Evolutionary conservation across 2,113 vertebrate species (phyloP).

Genomic region (Synchiropus splendidus): DNA sequence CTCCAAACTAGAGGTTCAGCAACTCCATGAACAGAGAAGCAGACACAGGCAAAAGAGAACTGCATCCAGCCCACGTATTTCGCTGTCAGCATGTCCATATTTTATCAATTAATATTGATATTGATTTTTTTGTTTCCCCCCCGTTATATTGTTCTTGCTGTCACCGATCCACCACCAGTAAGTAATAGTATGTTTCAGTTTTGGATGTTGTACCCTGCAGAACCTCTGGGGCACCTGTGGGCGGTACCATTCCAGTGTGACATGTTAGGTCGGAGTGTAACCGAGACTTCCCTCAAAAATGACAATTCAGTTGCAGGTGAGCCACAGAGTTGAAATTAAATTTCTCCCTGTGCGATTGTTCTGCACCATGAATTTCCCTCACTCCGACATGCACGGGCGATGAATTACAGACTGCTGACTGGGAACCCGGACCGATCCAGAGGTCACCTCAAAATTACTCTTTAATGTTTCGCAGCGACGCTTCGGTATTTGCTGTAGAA

Average conservation of each 20-base stretch:
- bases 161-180: too few species aligned
- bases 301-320: conserved; percentile 4
- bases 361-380: conserved; percentile 1
- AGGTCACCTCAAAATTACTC: conserved; percentile 48
- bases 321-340: conserved; percentile 18
- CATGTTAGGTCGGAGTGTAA: not conserved
- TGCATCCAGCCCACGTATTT: too few species aligned
- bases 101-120: too few species aligned
- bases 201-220: not conserved
- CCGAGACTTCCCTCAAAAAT: conserved; percentile 12
- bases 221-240: not conserved
- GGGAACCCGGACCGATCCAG: conserved; percentile 1
- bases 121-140: too few species aligned
- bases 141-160: too few species aligned
- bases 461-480: conserved; percentile 40
- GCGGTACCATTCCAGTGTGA: not conserved
- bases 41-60: too few species aligned
- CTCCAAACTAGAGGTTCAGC: too few species aligned
- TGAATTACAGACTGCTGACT: conserved; percentile 31
- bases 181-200: too few species aligned
- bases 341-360: conserved; percentile 17
- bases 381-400: conserved; percentile 6
- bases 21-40: too few species aligned
- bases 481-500: conserved; percentile 35
- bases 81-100: too few species aligned